Evolutionary conservation across 2,113 vertebrate species (phyloP).

Genomic region (Coturnix japonica): DNA sequence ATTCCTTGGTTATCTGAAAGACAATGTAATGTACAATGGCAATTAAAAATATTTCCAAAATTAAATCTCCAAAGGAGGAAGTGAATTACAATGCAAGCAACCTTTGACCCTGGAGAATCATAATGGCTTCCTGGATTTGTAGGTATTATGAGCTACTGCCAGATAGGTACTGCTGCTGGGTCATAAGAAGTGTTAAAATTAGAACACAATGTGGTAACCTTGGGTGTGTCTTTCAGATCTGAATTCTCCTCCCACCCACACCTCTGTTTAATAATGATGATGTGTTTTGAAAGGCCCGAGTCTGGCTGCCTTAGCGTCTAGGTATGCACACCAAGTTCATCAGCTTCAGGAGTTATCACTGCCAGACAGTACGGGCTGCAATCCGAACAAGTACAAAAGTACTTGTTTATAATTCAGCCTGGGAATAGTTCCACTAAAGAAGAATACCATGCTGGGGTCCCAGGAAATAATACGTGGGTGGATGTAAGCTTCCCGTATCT

Average conservation of each 20-base stretch:
- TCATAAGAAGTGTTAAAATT: constrained; percentile 87
- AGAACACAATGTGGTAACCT: constrained; percentile 91
- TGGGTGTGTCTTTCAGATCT: constrained; percentile 64
- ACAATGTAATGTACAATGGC: constrained; percentile 77
- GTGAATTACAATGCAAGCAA: constrained; percentile 91
- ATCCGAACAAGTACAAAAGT: constrained; percentile 17
- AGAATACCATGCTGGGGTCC: not conserved
- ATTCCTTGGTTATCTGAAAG: constrained; percentile 74
- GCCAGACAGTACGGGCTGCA: not conserved
- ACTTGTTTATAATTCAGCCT: constrained; percentile 7
- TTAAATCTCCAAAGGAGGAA: constrained; percentile 90
- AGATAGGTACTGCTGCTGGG: constrained; percentile 59
- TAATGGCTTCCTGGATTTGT: constrained; percentile 83
- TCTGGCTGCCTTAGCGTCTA: constrained; percentile 39
- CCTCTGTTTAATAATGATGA: constrained; percentile 68
- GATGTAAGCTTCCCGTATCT: not conserved
- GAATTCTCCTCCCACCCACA: constrained; percentile 72
- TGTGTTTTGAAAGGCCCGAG: constrained; percentile 56
- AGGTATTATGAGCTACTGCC: constrained; percentile 76
- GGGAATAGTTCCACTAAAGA: not conserved
- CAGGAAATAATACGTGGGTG: not conserved
- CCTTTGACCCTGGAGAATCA: constrained; percentile 89
- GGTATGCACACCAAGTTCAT: not conserved
- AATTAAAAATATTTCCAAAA: constrained; percentile 79
- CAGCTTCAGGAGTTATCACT: constrained; percentile 39